Evolutionary conservation across 2,797 vertebrate species (phyloP), one percentile per base, ranked within the genome.

Genomic region (Sebastiscus albofasciatus): DNA sequence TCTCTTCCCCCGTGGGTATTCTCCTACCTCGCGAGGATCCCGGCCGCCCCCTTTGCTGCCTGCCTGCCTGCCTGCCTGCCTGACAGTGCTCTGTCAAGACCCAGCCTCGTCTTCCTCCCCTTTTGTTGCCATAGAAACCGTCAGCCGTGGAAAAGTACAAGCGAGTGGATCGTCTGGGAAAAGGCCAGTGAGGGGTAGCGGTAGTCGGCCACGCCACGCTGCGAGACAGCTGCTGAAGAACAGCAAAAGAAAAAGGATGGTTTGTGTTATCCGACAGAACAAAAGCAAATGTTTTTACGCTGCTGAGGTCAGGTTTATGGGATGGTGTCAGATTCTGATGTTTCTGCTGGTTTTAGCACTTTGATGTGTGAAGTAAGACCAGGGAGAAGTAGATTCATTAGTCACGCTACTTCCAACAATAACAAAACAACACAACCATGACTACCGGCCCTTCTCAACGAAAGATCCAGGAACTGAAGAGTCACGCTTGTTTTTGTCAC

Each of bases 61-160:
- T 24, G 24, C 24, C 24, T 24, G 33, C 33, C 33, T 34, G 33
- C 33, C 77, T 72, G 78, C 77, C 75, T 80, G 73, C 80, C 54
- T 83, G 92, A 93, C 90, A 87, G 84, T 36, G 62, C 82, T 92
- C 93, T 79, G 88, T 95, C 92, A 89, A 69, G 36, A 54, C 78
- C 72, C 52, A 24, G 76, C 67, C 80, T 87, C 76, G 6, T 73
- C 87, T 72, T 78, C 79, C 27, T 79, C 80, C 71, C 71, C 39
- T 74, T 76, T 29, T 33, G 92, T 94, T 93, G 85, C 91, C 87
- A 90, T 94, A 84, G 93, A 82, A 92, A 94, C 92, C 67, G 0
- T 20, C 31, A 20, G 83, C 83, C 62, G 1, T 88, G 91, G 88
- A 91, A 90, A 91, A 90, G 86, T 84, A 91, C 90, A 82, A 82